Evolutionary conservation across 2,888 invertebrate genomes (phyloP).

Genomic region (Apamea anceps): DNA sequence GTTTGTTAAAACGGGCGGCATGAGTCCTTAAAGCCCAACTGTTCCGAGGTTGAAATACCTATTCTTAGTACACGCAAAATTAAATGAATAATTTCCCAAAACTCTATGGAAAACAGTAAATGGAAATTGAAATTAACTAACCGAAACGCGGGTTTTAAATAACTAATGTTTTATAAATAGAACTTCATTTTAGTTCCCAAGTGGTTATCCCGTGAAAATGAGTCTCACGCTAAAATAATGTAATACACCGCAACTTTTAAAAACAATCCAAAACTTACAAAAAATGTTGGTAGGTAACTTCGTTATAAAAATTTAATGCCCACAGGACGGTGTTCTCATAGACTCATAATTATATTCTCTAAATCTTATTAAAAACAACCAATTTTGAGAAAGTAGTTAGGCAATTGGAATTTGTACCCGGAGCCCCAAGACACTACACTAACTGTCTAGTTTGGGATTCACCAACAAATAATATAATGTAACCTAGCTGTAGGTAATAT

Average conservation of each 20-base stretch:
- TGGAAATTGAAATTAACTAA: not conserved
- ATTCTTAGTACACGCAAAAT: not conserved
- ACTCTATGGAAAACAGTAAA: not conserved
- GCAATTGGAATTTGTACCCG: no score
- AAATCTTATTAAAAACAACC: not conserved
- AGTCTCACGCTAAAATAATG: not conserved
- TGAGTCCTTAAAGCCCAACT: not conserved
- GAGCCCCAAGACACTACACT: no score
- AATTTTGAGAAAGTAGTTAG: not conserved
- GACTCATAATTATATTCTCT: not conserved
- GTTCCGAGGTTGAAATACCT: not conserved
- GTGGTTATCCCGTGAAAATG: not conserved
- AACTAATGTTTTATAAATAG: not conserved
- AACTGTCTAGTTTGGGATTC: no score
- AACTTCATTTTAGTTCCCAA: not conserved
- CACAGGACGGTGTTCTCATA: not conserved
- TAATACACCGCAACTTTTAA: slow-evolving; percentile 11
- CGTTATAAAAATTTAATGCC: not conserved
- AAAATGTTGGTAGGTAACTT: not conserved
- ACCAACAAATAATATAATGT: no score
- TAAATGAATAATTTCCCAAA: not conserved
- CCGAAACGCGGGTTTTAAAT: not conserved
- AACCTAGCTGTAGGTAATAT: no score
- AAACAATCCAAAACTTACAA: slow-evolving; percentile 9
- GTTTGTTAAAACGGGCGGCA: not conserved